Base-by-base conservation (phyloP, 2,797 vertebrate genomes). In the Propithecus deckenii region DNA sequence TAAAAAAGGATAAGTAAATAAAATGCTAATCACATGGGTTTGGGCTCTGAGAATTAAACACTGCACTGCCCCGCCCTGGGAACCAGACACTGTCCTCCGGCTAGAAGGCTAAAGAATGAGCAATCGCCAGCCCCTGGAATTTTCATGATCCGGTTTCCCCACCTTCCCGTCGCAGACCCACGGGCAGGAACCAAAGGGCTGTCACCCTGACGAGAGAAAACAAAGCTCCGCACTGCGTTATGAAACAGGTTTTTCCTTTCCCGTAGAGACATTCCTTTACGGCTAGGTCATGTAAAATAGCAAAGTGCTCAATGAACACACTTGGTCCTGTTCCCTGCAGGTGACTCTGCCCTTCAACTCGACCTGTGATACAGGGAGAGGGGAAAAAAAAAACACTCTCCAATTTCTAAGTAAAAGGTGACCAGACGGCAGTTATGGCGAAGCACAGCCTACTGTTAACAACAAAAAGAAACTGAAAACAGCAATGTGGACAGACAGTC, bases 211-310 rank as follows among this genome's bases (percentile, higher is more conserved):
- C 38, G 93, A 93, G 90, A 69, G 72, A 93, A 97, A 91, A 97
- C 76, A 93, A 76, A 97, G 92, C 90, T 91, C 63, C 46, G 91
- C 50, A 50, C 96, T 72, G 84, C 95, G 71, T 86, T 97, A 86
- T 89, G 84, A 81, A 98, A 98, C 97, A 98, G 97, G 97, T 95
- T 98, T 97, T 92, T 94, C 97, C 98, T 92, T 97, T 93, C 97
- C 96, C 74, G 25, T 7, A 97, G 93, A 98, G 97, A 98, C 96
- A 96, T 98, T 98, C 98, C 98, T 99, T 98, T 97, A 97, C 84
- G 98, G 98, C 92, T 95, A 98, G 93, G 94, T 95, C 98, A 98
- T 80, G 74, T 92, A 98, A 97, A 75, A 97, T 96, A 94, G 97
- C 97, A 94, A 97, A 95, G 97, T 94, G 97, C 97, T 97, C 89